These are phyloP conservation scores for Nothoprocta pentlandii DNA, from an alignment of 2,113 vertebrate genomes.

Conservation along the genomic window DNA sequence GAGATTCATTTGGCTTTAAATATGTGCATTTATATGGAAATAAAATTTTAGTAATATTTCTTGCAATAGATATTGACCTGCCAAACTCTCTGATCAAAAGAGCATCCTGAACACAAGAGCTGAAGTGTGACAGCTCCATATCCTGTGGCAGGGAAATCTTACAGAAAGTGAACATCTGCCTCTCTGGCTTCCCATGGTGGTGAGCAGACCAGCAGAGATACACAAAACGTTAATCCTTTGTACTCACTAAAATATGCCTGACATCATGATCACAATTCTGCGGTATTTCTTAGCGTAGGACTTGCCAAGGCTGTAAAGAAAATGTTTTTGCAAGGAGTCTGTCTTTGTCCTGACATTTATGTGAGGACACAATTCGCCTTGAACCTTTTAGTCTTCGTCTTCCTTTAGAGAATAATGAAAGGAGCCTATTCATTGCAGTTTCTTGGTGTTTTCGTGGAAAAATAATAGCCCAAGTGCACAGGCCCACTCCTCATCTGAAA, in stretches of 20 bases:
- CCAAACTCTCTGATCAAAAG: neutral
- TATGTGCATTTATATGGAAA: neutral
- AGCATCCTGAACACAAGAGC: neutral
- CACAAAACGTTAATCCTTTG: neutral
- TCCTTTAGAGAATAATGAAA: conserved; percentile 62
- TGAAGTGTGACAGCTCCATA: neutral
- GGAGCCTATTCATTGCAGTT: conserved; percentile 51
- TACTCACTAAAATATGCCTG: conserved; percentile 24
- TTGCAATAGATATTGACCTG: neutral
- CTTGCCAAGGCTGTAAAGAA: conserved; percentile 50
- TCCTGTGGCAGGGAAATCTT: neutral
- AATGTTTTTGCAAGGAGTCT: conserved; percentile 61
- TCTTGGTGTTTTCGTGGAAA: conserved; percentile 54
- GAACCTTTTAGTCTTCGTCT: conserved; percentile 57
- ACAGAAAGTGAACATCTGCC: neutral
- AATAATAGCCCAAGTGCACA: conserved; percentile 64
- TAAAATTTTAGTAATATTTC: neutral
- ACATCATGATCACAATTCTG: conserved; percentile 25
- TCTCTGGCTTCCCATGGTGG: neutral
- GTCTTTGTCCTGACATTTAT: conserved; percentile 61
- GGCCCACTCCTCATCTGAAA: conserved; percentile 64
- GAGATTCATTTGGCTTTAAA: neutral
- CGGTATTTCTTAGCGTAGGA: conserved; percentile 3
- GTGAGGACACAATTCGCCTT: conserved; percentile 43
- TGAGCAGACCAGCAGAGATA: neutral